Percentiles rank a stretch among this genome's conserved stretches.
Evolutionary conservation across 2,797 vertebrate species (phyloP).

Genomic region (Rhabdophis nuchalis): DNA sequence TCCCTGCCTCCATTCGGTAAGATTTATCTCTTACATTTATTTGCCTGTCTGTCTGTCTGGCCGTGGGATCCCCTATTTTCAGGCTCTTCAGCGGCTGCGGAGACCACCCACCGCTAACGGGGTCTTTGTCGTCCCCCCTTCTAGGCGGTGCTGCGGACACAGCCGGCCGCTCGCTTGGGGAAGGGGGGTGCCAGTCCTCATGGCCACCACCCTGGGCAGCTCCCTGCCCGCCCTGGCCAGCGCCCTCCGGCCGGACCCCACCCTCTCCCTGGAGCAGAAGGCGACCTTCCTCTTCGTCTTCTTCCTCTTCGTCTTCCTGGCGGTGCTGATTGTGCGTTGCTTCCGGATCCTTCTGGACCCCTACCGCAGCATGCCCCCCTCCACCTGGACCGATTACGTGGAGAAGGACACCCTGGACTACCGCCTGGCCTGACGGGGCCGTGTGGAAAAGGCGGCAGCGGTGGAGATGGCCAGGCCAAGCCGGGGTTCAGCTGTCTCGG

Average conservation of each 20-base stretch:
- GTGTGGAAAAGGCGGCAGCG: too few relatives aligned
- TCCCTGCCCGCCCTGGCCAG: slow-evolving; percentile 70
- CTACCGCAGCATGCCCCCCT: slow-evolving; percentile 84
- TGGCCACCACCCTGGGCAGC: slow-evolving; percentile 69
- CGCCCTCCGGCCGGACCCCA: slow-evolving; percentile 62
- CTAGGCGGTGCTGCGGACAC: not conserved
- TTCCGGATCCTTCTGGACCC: slow-evolving; percentile 85
- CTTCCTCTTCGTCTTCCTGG: slow-evolving; percentile 84
- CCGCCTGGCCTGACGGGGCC: slow-evolving; percentile 78
- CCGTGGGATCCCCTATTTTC: not conserved
- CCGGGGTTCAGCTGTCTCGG: rapidly evolving
- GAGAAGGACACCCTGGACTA: slow-evolving; percentile 86
- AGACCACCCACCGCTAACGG: not conserved
- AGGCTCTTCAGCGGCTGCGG: not conserved
- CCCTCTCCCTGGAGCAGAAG: slow-evolving; percentile 81
- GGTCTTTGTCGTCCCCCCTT: not conserved
- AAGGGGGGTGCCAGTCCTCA: slow-evolving; percentile 48
- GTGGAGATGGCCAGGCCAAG: not conserved
- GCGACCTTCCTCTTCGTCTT: slow-evolving; percentile 81
- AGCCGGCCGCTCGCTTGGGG: slow-evolving; percentile 34
- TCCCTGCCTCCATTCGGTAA: not conserved
- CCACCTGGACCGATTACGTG: slow-evolving; percentile 85
- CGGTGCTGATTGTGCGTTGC: slow-evolving; percentile 82
- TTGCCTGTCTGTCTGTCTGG: not conserved
- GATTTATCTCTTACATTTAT: not conserved